Evolutionary conservation across 2,797 vertebrate genomes (phyloP).

Genomic region (Rhinichthys osculus): DNA sequence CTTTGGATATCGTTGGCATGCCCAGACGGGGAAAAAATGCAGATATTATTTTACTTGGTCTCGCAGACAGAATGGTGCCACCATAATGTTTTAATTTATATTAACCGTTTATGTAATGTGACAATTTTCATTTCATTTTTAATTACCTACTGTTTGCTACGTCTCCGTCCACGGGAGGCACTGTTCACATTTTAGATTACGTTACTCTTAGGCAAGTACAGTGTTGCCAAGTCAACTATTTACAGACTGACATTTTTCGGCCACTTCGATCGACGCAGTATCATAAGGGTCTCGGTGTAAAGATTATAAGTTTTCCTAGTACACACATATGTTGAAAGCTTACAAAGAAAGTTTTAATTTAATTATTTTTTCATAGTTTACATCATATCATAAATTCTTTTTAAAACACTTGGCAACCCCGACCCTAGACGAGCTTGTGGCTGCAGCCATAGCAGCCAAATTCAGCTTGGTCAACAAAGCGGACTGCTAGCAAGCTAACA

Average conservation of each 20-base stretch:
- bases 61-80: background rate
- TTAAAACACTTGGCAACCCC: constrained; percentile 23
- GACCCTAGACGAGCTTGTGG: constrained; percentile 21
- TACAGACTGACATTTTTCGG: background rate
- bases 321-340: background rate
- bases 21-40: too few relatives aligned
- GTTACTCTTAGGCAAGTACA: background rate
- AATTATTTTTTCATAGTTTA: fast-evolving
- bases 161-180: constrained; percentile 17
- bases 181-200: background rate
- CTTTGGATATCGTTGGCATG: background rate
- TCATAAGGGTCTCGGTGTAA: background rate
- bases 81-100: background rate
- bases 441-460: constrained; percentile 64
- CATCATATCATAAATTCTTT: background rate
- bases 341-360: background rate
- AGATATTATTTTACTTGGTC: background rate
- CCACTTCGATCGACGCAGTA: too few relatives aligned
- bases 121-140: too few relatives aligned
- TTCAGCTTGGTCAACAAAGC: constrained; percentile 58
- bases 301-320: background rate
- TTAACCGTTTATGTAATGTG: background rate
- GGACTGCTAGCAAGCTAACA: background rate
- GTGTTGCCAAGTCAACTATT: constrained; percentile 22
- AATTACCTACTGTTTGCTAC: background rate